These are phyloP conservation scores for Garrulus glandarius DNA, from an alignment of 2,797 vertebrate genomes.

Conservation along the genomic window DNA sequence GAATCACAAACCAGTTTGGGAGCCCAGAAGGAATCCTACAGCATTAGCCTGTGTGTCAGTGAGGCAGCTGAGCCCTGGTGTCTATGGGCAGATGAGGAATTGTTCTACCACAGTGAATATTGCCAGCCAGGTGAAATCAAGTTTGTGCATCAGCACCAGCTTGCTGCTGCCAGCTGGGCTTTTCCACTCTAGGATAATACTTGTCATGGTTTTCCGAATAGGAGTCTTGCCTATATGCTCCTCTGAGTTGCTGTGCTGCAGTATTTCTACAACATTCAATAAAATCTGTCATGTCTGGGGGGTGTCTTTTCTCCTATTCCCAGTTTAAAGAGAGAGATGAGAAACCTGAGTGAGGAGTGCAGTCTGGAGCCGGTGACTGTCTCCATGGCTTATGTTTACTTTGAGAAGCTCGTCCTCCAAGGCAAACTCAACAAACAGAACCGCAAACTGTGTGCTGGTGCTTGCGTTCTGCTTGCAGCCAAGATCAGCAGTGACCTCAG, in stretches of 20 bases:
- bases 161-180: neutral
- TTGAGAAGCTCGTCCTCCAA: slow-evolving; percentile 96
- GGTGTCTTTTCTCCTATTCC: neutral
- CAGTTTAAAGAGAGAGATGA: slow-evolving; percentile 96
- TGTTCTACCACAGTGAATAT: neutral
- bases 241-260: neutral
- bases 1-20: neutral
- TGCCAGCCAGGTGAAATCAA: neutral
- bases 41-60: neutral
- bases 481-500: slow-evolving; percentile 98
- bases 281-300: neutral
- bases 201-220: neutral
- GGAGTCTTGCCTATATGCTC: neutral
- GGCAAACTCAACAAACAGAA: slow-evolving; percentile 97
- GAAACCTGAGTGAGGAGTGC: slow-evolving; percentile 89
- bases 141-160: neutral
- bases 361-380: slow-evolving; percentile 90
- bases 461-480: slow-evolving; percentile 92
- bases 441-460: slow-evolving; percentile 93
- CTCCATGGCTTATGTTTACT: slow-evolving; percentile 96
- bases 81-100: neutral
- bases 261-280: neutral
- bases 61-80: neutral
- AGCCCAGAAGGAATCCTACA: neutral
- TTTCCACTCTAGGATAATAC: neutral